These are phyloP conservation scores for Unio delphinus DNA, from an alignment of 2,888 invertebrate species.

Conservation along the genomic window DNA sequence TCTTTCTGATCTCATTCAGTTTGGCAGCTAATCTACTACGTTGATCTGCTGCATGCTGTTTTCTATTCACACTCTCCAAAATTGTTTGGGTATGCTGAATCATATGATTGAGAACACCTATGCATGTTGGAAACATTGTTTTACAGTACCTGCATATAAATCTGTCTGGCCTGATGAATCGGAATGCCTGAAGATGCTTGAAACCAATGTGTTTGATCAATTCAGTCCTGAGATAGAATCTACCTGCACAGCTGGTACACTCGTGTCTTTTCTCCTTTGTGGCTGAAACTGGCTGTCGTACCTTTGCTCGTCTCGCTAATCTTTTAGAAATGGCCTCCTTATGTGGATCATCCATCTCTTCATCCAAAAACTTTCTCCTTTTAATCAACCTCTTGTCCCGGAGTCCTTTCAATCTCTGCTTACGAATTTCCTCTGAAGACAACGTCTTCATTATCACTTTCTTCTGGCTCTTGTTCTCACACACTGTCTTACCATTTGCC, in stretches of 20 bases:
- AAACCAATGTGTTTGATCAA: background rate
- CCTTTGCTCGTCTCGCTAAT: background rate
- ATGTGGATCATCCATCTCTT: constrained; percentile 15
- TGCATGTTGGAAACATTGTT: too few relatives aligned
- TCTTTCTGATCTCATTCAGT: too few relatives aligned
- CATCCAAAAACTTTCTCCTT: constrained; percentile 21
- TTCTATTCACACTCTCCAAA: too few relatives aligned
- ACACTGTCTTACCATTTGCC: constrained; percentile 5
- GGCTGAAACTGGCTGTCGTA: background rate
- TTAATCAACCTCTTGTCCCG: constrained; percentile 23
- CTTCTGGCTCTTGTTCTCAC: background rate
- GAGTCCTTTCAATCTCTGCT: constrained; percentile 12
- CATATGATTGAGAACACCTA: too few relatives aligned
- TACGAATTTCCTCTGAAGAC: constrained; percentile 14
- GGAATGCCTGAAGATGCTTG: too few relatives aligned
- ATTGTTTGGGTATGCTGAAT: too few relatives aligned
- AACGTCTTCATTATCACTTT: constrained; percentile 6
- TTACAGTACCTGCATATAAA: too few relatives aligned
- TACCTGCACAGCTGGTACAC: background rate
- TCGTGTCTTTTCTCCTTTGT: background rate
- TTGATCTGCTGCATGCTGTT: too few relatives aligned
- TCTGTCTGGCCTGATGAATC: too few relatives aligned
- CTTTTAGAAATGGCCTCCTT: background rate
- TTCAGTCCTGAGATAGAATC: background rate
- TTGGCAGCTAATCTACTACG: too few relatives aligned